phyloP scores from a whole-genome alignment of 2,888 invertebrate genomes.

The Osedax fenrisi region DNA sequence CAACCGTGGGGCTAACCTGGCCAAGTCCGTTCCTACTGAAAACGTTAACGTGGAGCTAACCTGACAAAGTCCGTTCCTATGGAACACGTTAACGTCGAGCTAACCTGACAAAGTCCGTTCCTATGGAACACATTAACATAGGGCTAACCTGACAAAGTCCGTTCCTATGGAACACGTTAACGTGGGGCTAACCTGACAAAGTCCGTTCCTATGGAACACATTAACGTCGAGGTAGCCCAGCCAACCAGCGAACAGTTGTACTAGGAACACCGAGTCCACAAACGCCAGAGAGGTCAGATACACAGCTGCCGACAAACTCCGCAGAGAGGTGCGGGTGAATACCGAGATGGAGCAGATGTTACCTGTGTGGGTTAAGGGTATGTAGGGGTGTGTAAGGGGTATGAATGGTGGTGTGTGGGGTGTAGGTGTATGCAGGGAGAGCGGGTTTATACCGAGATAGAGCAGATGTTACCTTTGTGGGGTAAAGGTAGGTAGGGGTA shows the following conservation, averaged over 20 bases:
- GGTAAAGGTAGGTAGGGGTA: not conserved
- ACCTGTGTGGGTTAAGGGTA: not conserved
- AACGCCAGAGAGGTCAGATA: slow-evolving; percentile 7
- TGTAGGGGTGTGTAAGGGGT: not conserved
- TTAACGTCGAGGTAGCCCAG: slow-evolving; percentile 1
- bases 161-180: slow-evolving; percentile 8
- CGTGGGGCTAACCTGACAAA: not conserved
- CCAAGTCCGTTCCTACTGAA: no score
- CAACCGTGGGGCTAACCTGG: no score
- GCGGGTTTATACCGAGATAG: no score
- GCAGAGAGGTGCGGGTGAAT: slow-evolving; percentile 3
- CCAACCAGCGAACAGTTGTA: slow-evolving; percentile 18
- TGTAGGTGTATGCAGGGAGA: no score
- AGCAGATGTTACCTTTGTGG: no score
- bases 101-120: slow-evolving; percentile 6
- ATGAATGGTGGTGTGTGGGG: not conserved
- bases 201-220: slow-evolving; percentile 12
- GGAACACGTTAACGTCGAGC: not conserved
- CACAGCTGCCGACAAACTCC: slow-evolving; percentile 2
- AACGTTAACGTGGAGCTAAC: no score
- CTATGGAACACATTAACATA: not conserved
- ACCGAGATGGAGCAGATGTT: slow-evolving; percentile 8
- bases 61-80: slow-evolving; percentile 9
- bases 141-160: not conserved
- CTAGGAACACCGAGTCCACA: slow-evolving; percentile 6